These are phyloP conservation scores for Oikopleura vanhoeffeni DNA, from an alignment of 23 tunicate species.

Conservation along the genomic window DNA sequence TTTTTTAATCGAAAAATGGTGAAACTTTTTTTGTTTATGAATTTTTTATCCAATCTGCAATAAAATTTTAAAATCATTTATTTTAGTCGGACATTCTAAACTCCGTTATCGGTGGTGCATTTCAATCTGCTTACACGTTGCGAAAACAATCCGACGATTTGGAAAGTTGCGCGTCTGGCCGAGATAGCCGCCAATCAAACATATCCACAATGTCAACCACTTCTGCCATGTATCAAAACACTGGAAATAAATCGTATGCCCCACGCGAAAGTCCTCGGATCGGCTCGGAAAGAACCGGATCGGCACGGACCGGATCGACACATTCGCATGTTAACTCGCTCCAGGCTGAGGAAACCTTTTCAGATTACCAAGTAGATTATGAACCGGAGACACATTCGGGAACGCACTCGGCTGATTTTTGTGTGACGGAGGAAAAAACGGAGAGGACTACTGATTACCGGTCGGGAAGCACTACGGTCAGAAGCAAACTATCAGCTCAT, in stretches of 20 bases:
- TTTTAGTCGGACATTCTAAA: not conserved
- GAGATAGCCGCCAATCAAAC: not conserved
- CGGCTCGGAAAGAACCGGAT: too few relatives aligned
- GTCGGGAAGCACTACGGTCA: not conserved
- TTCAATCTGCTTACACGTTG: not conserved
- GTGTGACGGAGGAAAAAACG: too few relatives aligned
- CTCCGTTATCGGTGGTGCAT: conserved; percentile 11
- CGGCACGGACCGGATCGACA: not conserved
- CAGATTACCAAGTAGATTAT: not conserved
- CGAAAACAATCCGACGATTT: not conserved
- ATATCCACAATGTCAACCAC: conserved; percentile 9
- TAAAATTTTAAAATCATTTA: not conserved
- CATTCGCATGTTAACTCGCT: not conserved
- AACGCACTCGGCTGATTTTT: not conserved
- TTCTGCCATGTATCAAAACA: not conserved
- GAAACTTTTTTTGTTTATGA: too few relatives aligned
- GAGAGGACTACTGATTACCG: not conserved
- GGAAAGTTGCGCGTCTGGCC: not conserved
- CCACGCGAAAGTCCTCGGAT: too few relatives aligned
- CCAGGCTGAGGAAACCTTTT: conserved; percentile 9
- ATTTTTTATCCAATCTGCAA: not conserved
- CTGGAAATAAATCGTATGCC: not conserved
- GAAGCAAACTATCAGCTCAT: not conserved
- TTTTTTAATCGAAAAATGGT: too few relatives aligned
- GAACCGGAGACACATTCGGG: not conserved